Conservation (phyloP, 2,797 vertebrate species). For the Clarias fuscus region DNA sequence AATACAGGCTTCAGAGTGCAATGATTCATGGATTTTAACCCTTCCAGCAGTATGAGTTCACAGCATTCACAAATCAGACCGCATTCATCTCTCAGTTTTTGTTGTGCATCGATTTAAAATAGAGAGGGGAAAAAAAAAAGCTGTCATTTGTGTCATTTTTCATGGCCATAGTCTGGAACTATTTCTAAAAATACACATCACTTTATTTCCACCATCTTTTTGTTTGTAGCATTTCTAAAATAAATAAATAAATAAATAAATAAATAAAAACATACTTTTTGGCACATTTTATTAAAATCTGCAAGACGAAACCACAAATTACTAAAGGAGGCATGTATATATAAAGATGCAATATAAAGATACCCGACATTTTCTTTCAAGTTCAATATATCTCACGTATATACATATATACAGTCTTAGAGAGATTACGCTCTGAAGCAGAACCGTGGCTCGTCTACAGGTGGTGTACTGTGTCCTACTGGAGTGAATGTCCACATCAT, state of each 20-base stretch:
- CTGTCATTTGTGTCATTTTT: too few species aligned
- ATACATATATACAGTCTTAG: too few species aligned
- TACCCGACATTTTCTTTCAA: not conserved
- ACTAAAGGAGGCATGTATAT: not conserved
- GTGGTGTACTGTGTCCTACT: too few species aligned
- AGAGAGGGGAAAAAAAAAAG: not conserved
- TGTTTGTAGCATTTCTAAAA: not conserved
- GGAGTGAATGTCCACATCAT: too few species aligned
- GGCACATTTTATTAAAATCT: not conserved
- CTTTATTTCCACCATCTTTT: not conserved
- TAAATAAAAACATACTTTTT: not conserved
- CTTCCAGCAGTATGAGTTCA: not conserved
- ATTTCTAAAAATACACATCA: not conserved
- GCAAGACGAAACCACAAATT: not conserved
- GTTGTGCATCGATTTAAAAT: not conserved
- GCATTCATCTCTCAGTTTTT: not conserved
- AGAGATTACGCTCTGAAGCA: too few species aligned
- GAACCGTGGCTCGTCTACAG: too few species aligned
- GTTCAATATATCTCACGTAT: too few species aligned
- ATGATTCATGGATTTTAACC: not conserved
- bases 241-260: too few species aligned
- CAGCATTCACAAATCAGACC: not conserved
- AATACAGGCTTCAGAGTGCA: not conserved
- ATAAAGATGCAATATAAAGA: not conserved
- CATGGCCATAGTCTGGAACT: too few species aligned